A percentile compares a stretch with the other conserved stretches of the same genome.
These are phyloP conservation scores for Selene dorsalis DNA, from an alignment of 2,797 vertebrate species.

Conservation along the genomic window DNA sequence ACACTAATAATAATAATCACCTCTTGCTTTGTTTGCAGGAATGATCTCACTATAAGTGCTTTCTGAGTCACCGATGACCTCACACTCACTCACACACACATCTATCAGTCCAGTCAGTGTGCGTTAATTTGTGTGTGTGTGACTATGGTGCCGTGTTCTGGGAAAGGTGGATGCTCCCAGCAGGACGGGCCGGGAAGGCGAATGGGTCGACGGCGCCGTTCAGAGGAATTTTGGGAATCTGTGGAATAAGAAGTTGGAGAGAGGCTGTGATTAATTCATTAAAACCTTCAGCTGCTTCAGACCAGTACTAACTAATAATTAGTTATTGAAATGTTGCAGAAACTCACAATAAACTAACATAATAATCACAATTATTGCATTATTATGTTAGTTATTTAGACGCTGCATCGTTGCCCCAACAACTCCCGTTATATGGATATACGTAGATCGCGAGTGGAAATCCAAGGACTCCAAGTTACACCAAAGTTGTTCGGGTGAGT, in stretches of 20 bases:
- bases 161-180: slow-evolving; percentile 50
- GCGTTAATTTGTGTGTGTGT: too few relatives aligned
- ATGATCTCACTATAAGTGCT: neutral
- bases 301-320: too few relatives aligned
- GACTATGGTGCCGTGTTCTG: slow-evolving; percentile 24
- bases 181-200: slow-evolving; percentile 22
- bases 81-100: neutral
- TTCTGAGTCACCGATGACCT: neutral
- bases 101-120: neutral
- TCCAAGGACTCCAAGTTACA: too few relatives aligned
- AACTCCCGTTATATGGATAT: too few relatives aligned
- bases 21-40: neutral
- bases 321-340: neutral
- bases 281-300: too few relatives aligned
- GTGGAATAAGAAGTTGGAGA: slow-evolving; percentile 16
- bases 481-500: too few relatives aligned
- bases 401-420: too few relatives aligned
- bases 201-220: slow-evolving; percentile 44
- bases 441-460: too few relatives aligned
- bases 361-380: too few relatives aligned
- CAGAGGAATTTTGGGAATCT: slow-evolving; percentile 52
- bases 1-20: neutral
- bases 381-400: too few relatives aligned
- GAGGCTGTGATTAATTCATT: neutral
- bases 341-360: neutral